These are phyloP conservation scores for Cheilosia urbana DNA, from an alignment of 2,888 invertebrate species.

Conservation along the genomic window DNA sequence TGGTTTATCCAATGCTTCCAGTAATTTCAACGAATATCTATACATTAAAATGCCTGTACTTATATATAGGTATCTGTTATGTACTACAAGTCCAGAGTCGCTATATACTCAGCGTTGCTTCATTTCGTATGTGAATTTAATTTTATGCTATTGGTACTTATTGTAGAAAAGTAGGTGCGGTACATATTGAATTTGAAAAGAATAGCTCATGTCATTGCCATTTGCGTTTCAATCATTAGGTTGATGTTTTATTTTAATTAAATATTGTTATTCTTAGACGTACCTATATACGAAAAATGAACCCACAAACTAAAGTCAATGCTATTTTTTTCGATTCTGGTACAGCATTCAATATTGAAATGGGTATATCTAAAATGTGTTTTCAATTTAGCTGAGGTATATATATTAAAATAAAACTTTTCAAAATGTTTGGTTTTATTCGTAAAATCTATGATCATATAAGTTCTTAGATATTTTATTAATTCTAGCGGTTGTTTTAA, in stretches of 20 bases:
- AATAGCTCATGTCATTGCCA: conserved; percentile 23
- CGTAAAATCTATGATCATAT: conserved; percentile 69
- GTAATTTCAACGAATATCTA: not conserved
- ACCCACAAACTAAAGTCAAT: conserved; percentile 8
- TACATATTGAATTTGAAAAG: conserved; percentile 33
- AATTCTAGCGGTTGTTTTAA: conserved; percentile 47
- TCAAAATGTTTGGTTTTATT: conserved; percentile 73
- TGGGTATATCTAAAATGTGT: not conserved
- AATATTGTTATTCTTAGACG: conserved; percentile 22
- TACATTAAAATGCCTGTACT: too few relatives aligned
- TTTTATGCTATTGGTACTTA: not conserved
- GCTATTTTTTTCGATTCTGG: conserved; percentile 33
- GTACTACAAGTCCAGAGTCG: not conserved
- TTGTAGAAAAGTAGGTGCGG: conserved; percentile 41
- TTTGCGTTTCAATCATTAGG: conserved; percentile 34
- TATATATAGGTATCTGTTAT: too few relatives aligned
- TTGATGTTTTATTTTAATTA: conserved; percentile 23
- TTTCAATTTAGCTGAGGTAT: conserved; percentile 19
- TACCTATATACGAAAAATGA: too few relatives aligned
- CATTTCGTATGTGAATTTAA: not conserved
- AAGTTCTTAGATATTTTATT: conserved; percentile 71
- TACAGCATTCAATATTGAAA: conserved; percentile 2
- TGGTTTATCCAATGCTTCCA: conserved; percentile 42
- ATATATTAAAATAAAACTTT: conserved; percentile 49
- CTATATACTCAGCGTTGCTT: conserved; percentile 30